Base-by-base conservation (phyloP, 2,113 vertebrate species). In the Turnix velox region DNA sequence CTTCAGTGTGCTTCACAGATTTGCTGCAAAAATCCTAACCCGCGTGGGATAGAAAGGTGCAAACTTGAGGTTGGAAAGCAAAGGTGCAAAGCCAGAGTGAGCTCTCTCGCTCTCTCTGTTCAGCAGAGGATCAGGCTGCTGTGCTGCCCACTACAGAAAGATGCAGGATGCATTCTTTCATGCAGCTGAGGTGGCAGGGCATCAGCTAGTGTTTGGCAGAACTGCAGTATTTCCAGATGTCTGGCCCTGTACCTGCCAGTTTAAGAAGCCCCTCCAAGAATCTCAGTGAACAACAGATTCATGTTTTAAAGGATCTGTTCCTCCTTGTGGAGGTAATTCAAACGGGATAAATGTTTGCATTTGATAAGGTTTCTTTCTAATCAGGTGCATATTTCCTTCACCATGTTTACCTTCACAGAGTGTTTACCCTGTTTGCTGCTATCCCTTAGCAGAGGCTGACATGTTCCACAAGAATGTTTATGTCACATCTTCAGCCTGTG, bases 61-160 rank as follows among this genome's bases (percentile, higher is more conserved):
- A 92, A 79, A 61, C 76, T 80, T 96, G 86, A 87, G 92, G 84
- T 40, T 77, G 88, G 83, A 96, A 96, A 93, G 92, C 79, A 85
- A 63, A 88, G 87, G 80, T 89, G 93, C 96, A 95, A 96, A 94
- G 94, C 96, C 92, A 91, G 90, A 84, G n/a, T n/a, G 87, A 88
- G 77, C 71, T 90, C 43, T 35, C 91, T 75, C 37, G 85, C 46
- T 91, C 91, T 90, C 80, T 74, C 82, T 92, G 62, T 62, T 90
- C 76, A 61, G 51, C 2, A 10, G 75, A 82, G 84, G 52, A 74
- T 31, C 55, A 88, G 72, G 79, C 87, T 94, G 92, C 84, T 89
- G 89, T 37, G 88, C 94, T 92, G 87, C 73, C 84, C 4, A 22
- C 87, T 81, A n/a, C 43, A 74, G 82, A 81, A 79, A 84, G 59